Conservation (phyloP, 2,888 invertebrate species). For the Pecten maximus region DNA sequence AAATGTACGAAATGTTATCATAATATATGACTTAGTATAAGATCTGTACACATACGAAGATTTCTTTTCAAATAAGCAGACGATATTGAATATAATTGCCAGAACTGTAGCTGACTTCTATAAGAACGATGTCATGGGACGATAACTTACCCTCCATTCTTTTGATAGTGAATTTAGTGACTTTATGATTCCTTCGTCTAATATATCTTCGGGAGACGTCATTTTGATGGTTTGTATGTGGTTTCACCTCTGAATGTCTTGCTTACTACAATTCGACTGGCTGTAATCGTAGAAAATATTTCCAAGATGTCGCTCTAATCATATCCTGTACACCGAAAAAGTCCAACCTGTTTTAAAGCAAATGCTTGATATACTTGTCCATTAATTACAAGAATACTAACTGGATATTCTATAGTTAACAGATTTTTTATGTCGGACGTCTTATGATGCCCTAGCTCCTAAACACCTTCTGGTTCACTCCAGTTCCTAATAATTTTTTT, state of each 20-base stretch:
- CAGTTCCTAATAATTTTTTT: neutral
- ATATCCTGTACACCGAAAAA: neutral
- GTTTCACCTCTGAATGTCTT: neutral
- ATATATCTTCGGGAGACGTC: slow-evolving; percentile 1
- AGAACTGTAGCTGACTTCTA: too few species aligned
- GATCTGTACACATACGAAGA: too few species aligned
- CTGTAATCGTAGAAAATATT: neutral
- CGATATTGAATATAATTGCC: too few species aligned
- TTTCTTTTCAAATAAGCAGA: too few species aligned
- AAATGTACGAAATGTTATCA: too few species aligned
- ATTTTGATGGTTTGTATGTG: neutral
- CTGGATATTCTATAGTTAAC: neutral
- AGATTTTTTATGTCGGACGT: neutral
- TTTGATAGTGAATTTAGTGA: neutral
- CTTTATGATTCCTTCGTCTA: neutral
- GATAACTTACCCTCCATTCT: slow-evolving; percentile 19
- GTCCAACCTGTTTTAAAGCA: neutral
- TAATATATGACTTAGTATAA: too few species aligned
- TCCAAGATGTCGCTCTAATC: neutral
- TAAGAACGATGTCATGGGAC: too few species aligned
- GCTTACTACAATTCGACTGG: neutral
- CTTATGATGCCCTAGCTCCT: neutral
- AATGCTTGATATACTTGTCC: neutral
- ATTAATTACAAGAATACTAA: too few species aligned
- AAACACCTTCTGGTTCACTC: neutral